These are phyloP conservation scores for Carduelis carduelis DNA, from an alignment of 2,797 vertebrate genomes.

Conservation along the genomic window DNA sequence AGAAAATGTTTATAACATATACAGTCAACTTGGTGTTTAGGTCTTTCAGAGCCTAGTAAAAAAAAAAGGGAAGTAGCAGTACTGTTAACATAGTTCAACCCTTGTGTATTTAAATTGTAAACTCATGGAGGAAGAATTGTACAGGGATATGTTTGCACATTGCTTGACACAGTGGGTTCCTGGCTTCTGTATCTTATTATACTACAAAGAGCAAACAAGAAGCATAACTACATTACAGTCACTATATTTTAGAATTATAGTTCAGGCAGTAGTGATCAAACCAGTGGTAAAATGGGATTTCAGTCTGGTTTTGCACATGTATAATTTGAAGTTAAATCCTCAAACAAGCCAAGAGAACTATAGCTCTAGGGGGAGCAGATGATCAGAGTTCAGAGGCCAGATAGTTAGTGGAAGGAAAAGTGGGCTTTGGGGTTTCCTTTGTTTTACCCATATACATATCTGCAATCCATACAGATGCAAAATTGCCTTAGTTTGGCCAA, in stretches of 20 bases:
- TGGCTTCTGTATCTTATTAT: conserved; percentile 45
- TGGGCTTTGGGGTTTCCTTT: conserved; percentile 15
- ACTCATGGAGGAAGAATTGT: conserved; percentile 18
- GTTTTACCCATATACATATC: neutral
- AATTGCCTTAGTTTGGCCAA: neutral
- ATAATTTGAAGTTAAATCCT: conserved; percentile 42
- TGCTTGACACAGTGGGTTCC: neutral
- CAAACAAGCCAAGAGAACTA: neutral
- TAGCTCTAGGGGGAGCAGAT: conserved; percentile 41
- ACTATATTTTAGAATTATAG: conserved; percentile 28
- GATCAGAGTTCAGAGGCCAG: conserved; percentile 4
- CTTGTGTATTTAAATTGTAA: conserved; percentile 48
- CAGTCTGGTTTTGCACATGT: neutral
- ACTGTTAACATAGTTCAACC: conserved; percentile 26
- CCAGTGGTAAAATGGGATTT: conserved; percentile 20
- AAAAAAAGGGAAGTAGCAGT: neutral
- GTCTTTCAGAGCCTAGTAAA: neutral
- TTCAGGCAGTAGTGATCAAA: conserved; percentile 17
- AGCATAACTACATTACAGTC: conserved; percentile 1
- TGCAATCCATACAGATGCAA: neutral
- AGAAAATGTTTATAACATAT: conserved; percentile 50
- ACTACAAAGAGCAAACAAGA: conserved; percentile 18
- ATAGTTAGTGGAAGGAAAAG: conserved; percentile 22
- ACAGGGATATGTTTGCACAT: neutral
- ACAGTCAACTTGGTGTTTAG: conserved; percentile 31